Percentiles rank a stretch among this genome's conserved stretches.
Conservation (phyloP, 2,888 invertebrate genomes). For the Synergus japonicus region DNA sequence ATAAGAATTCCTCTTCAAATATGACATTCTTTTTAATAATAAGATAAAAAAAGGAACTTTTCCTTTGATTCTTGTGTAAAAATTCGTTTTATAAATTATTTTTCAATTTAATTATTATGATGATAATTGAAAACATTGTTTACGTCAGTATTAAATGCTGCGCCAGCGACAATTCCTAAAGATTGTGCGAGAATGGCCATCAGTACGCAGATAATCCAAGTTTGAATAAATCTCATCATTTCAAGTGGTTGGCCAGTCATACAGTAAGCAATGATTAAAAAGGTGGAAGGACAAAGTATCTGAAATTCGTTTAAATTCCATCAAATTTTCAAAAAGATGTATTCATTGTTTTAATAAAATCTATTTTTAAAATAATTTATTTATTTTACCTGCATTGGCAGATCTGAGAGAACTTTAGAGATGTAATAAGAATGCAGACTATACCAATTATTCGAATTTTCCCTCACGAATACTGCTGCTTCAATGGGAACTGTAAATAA, state of each 20-base stretch:
- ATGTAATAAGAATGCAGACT: slow-evolving; percentile 84
- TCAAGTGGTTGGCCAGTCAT: slow-evolving; percentile 88
- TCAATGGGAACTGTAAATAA: slow-evolving; percentile 84
- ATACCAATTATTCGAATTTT: slow-evolving; percentile 90
- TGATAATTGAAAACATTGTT: slow-evolving; percentile 27
- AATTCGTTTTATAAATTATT: neutral
- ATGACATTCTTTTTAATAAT: neutral
- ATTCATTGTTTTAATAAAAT: neutral
- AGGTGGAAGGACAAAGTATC: slow-evolving; percentile 86
- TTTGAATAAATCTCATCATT: slow-evolving; percentile 80
- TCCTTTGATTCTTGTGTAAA: neutral
- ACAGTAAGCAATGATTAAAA: slow-evolving; percentile 86
- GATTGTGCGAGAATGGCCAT: slow-evolving; percentile 87
- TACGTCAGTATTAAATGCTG: slow-evolving; percentile 84
- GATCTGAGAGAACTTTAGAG: slow-evolving; percentile 86
- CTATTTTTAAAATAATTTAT: neutral
- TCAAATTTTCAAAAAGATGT: neutral
- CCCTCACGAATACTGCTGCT: slow-evolving; percentile 85
- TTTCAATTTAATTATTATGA: neutral
- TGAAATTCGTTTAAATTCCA: slow-evolving; percentile 63
- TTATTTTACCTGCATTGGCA: slow-evolving; percentile 84
- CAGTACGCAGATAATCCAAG: slow-evolving; percentile 84
- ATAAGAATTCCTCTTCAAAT: neutral
- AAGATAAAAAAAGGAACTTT: neutral
- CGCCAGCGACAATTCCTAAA: slow-evolving; percentile 86